Evolutionary conservation across 2,888 invertebrate genomes (phyloP), one percentile per base, ranked within the genome.

Genomic region (Drosophila anomalipes): DNA sequence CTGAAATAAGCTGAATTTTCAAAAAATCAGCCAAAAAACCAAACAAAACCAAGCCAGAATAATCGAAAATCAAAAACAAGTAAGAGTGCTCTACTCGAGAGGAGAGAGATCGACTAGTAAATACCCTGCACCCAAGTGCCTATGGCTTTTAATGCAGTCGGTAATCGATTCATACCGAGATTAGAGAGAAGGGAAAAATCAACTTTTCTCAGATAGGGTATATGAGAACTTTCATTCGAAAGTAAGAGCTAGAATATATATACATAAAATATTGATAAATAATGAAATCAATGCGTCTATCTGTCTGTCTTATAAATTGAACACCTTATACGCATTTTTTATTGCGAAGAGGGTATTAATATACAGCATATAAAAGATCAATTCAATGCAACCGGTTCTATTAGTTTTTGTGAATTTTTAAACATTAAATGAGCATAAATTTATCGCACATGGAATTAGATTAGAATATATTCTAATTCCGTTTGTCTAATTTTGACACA

Each of bases 371-470:
- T 67, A 47, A 79, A 51, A 57, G 3, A 30, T 41, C 54, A 32
- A 63, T 70, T 79, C 57, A 77, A 58, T 74, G 57, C 56, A 82
- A 88, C 87, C 90, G 83, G 87, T 88, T 88, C 83, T 82, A 83
- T 88, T 79, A 83, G 86, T 83, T 78, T 77, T 71, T 61, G 64
- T 76, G 62, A 72, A 73, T 72, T 83, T 47, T 76, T 60, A 58
- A 71, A 70, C 72, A 76, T 79, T 77, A 63, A 79, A 74, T 70
- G 68, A 74, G 70, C 82, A 90, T 90, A 81, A 89, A 89, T 87
- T 82, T 74, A 69, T 14, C 47, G 66, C 41, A 47, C 61, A 64
- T 37, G 33, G 32, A 12, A 56, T 51, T 47, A 16, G 69, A 73
- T 66, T 61, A 66, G 65, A 69, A 80, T 41, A 47, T 51, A 61